Evolutionary conservation across 2,888 invertebrate species (phyloP).

Genomic region (Acronicta leporina): DNA sequence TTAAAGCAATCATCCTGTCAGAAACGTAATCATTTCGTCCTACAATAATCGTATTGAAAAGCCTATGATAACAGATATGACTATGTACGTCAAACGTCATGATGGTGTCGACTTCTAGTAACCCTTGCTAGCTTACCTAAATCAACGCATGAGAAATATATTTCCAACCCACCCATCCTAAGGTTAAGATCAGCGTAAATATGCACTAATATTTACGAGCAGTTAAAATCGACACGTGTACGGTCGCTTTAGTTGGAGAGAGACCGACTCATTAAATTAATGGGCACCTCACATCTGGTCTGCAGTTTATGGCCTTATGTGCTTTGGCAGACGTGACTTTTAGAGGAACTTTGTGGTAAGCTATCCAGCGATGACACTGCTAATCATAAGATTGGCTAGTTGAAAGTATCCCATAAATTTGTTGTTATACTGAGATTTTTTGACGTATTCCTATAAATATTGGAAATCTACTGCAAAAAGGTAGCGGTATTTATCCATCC

Average conservation of each 20-base stretch:
- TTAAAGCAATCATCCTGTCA: too few species aligned
- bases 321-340: constrained; percentile 3
- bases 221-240: constrained; percentile 50
- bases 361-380: background rate
- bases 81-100: too few species aligned
- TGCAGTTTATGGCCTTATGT: constrained; percentile 16
- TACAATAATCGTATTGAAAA: too few species aligned
- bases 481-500: too few species aligned
- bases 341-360: background rate
- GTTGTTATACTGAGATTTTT: too few species aligned
- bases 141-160: constrained; percentile 28
- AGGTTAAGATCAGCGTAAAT: constrained; percentile 46
- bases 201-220: constrained; percentile 47
- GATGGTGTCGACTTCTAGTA: background rate
- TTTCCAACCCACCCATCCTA: constrained; percentile 12
- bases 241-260: constrained; percentile 22
- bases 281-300: constrained; percentile 24
- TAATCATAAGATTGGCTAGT: background rate
- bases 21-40: too few species aligned
- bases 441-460: too few species aligned
- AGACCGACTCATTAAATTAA: constrained; percentile 46
- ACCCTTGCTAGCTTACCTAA: background rate
- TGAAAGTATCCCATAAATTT: too few species aligned
- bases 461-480: too few species aligned
- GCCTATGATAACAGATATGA: too few species aligned